Evolutionary conservation across 53 echinoderm and acorn worm species (phyloP).

Genomic region (Pentamera pediparva): DNA sequence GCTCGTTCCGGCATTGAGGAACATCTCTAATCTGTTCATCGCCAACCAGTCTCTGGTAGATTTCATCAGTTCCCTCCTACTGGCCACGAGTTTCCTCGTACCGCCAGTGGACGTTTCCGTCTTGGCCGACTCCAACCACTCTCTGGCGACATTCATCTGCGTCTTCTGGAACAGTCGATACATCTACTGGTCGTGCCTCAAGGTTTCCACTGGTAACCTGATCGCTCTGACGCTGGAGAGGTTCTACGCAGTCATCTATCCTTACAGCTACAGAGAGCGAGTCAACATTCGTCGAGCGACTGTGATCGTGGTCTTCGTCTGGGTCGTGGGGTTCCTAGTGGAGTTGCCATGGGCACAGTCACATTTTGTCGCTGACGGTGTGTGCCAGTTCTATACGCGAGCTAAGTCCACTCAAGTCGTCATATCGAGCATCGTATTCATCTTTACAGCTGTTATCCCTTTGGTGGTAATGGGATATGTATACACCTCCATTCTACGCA

Average conservation of each 20-base stretch:
- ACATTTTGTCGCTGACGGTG: constrained; percentile 19
- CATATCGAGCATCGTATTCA: constrained; percentile 40
- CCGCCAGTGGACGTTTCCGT: not conserved
- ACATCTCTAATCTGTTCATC: not conserved
- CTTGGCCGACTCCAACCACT: not conserved
- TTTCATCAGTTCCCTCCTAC: not conserved
- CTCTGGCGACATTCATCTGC: constrained; percentile 7
- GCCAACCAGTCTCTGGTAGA: constrained; percentile 19
- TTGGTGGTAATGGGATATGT: constrained; percentile 40
- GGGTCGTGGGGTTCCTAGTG: constrained; percentile 15
- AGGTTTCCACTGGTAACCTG: constrained; percentile 32
- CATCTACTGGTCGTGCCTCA: constrained; percentile 27
- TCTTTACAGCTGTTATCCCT: constrained; percentile 43
- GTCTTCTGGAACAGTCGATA: constrained; percentile 35
- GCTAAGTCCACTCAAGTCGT: not conserved
- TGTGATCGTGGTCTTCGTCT: not conserved
- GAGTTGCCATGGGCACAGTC: constrained; percentile 25
- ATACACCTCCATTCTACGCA: constrained; percentile 46
- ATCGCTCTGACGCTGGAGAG: constrained; percentile 29
- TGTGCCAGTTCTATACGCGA: constrained; percentile 3
- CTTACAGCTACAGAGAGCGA: constrained; percentile 11
- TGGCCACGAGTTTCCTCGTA: not conserved
- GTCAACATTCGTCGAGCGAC: not conserved
- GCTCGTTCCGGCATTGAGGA: not conserved
- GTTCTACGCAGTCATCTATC: constrained; percentile 29